phyloP scores from a whole-genome alignment of 2,797 vertebrate species.

The Setipinna tenuifilis region DNA sequence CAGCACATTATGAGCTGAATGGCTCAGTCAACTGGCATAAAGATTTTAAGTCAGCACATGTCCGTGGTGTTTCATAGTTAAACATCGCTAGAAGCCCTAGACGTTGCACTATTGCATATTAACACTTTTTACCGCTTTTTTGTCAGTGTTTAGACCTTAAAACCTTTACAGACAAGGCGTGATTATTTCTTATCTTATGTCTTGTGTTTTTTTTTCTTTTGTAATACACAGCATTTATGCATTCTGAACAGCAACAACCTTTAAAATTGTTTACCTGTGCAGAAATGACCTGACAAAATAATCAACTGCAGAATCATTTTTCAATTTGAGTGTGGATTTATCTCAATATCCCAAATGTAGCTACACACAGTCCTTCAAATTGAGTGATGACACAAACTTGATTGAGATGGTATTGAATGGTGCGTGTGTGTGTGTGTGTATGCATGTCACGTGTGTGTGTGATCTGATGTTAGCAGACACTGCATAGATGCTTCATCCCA shows the following conservation, averaged over 20 bases:
- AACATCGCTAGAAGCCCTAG: not conserved
- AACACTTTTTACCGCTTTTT: not conserved
- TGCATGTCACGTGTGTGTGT: not conserved
- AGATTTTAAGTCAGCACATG: slow-evolving; percentile 50
- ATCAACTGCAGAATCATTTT: not conserved
- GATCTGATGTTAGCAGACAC: not conserved
- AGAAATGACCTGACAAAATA: not conserved
- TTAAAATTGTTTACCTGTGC: not conserved
- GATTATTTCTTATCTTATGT: not conserved
- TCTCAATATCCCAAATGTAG: not conserved
- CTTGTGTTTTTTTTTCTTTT: not conserved
- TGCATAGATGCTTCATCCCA: not conserved
- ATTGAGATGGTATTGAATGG: not conserved
- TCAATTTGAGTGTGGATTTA: not conserved
- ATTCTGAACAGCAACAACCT: not conserved
- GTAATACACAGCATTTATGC: not conserved
- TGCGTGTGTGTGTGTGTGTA: not conserved
- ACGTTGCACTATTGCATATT: not conserved
- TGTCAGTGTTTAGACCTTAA: not conserved
- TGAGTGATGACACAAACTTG: slow-evolving; percentile 5
- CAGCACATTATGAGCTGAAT: slow-evolving; percentile 57
- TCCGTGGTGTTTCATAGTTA: not conserved
- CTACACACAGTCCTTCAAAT: not conserved
- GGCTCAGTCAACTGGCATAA: slow-evolving; percentile 53
- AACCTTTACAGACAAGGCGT: not conserved